Base-by-base conservation (phyloP, 64 coral and sea anemone species). In the Pocillopora damicornis region DNA sequence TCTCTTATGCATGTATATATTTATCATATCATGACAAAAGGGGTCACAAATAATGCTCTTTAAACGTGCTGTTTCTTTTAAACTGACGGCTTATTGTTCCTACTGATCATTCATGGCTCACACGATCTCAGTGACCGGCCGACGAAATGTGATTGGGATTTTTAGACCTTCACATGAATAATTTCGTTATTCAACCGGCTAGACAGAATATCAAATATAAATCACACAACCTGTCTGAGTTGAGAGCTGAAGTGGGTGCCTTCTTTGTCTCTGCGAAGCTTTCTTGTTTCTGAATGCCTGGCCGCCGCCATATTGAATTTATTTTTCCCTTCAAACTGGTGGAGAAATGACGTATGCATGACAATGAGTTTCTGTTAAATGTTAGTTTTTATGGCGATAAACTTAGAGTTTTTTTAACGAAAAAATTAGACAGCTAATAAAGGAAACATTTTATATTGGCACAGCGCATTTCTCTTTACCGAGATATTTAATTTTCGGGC, bases 281-380 rank as follows among this genome's bases (percentile, higher is more conserved):
- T 85, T 85, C 81, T 85, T 26, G 81, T 58, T 18, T 85, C 64
- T 66, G 81, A 68, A 58, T 38, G 81, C 37, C 65, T 85, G 64
- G 81, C 45, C 22, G 81, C 81, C 81, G 81, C 81, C 81, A 85
- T 85, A 37, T 85, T 85, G 81, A 23, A 85, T 68, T 71, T 72
- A 85, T 72, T 85, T 85, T 56, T 42, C 6, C 26, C 61, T 79
- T 26, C 1, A 56, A 73, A 18, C 81, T 65, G 81, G 81, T 85
- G 81, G 65, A 15, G 37, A 72, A 72, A 23, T 85, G 81, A 85
- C 81, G 81, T 85, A 85, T 85, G 81, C 67, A 68, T 85, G 20
- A n/a, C 25, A 58, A 57, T 72, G 37, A 51, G 15, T 13, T 36
- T 22, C 11, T 22, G 42, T 51, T 25, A 6, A 71, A 23, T 23